These are phyloP conservation scores for Chaetodon auriga DNA, from an alignment of 2,113 vertebrate species.

Conservation along the genomic window DNA sequence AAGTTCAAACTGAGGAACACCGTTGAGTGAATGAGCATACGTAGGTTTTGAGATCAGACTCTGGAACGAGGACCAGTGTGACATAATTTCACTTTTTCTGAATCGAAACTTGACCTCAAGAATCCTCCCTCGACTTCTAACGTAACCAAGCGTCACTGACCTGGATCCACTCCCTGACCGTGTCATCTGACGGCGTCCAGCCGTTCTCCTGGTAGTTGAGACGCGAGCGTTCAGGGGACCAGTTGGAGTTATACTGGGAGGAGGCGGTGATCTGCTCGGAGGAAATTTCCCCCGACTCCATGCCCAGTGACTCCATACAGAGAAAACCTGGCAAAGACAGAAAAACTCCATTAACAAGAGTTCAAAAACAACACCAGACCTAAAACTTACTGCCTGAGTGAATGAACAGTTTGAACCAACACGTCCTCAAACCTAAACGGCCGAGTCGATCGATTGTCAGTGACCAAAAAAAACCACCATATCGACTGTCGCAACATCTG, in stretches of 20 bases:
- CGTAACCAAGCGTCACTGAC: slow-evolving; percentile 72
- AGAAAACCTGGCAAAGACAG: slow-evolving; percentile 78
- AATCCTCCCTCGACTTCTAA: background rate
- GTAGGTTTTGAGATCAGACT: slow-evolving; percentile 41
- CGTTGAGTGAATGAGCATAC: slow-evolving; percentile 2
- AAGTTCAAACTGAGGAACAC: slow-evolving; percentile 35
- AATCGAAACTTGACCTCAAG: background rate
- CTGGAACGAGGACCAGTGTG: background rate
- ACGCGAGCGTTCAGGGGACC: slow-evolving; percentile 93
- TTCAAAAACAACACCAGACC: background rate
- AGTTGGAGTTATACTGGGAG: slow-evolving; percentile 94
- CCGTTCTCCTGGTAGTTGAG: slow-evolving; percentile 95
- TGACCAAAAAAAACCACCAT: too few species aligned
- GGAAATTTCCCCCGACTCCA: slow-evolving; percentile 94
- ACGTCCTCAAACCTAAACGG: too few species aligned
- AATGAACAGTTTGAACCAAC: too few species aligned
- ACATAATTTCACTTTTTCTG: slow-evolving; percentile 7
- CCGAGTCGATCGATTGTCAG: too few species aligned
- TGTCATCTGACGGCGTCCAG: slow-evolving; percentile 96
- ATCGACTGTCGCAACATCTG: too few species aligned
- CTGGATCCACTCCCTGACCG: slow-evolving; percentile 93
- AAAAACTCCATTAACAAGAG: slow-evolving; percentile 7
- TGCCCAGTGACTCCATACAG: slow-evolving; percentile 93
- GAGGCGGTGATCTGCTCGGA: slow-evolving; percentile 93
- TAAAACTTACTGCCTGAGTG: background rate